Evolutionary conservation across 2,888 invertebrate genomes (phyloP).

Genomic region (Pseudococcus longispinus): DNA sequence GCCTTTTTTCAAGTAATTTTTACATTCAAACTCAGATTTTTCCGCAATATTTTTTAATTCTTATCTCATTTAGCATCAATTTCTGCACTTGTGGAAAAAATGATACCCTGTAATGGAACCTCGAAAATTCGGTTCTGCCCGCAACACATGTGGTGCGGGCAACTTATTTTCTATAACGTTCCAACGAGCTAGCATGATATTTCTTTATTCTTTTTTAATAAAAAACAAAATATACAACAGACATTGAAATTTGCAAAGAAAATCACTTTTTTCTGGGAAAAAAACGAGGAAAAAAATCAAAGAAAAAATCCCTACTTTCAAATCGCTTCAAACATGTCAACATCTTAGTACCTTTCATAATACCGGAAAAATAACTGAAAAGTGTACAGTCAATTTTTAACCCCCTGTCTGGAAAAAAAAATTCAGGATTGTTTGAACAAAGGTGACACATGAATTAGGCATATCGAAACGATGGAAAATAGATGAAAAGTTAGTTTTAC

Average conservation of each 20-base stretch:
- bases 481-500: not conserved
- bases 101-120: too few relatives aligned
- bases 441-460: constrained; percentile 3
- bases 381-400: not conserved
- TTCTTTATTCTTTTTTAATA: not conserved
- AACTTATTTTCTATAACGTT: not conserved
- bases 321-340: not conserved
- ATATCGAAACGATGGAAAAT: constrained; percentile 26
- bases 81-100: too few relatives aligned
- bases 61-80: too few relatives aligned
- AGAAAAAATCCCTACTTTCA: not conserved
- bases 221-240: not conserved
- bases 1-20: too few relatives aligned
- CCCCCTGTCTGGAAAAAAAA: not conserved
- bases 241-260: not conserved
- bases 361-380: not conserved
- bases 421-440: not conserved
- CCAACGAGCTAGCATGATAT: not conserved
- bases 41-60: too few relatives aligned
- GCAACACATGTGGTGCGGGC: too few relatives aligned
- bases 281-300: not conserved
- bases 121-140: too few relatives aligned
- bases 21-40: too few relatives aligned
- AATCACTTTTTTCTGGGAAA: not conserved
- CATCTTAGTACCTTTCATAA: not conserved